Evolutionary conservation across 1,140 invertebrate genomes (phyloP).

Genomic region (Hyphantria cunea): DNA sequence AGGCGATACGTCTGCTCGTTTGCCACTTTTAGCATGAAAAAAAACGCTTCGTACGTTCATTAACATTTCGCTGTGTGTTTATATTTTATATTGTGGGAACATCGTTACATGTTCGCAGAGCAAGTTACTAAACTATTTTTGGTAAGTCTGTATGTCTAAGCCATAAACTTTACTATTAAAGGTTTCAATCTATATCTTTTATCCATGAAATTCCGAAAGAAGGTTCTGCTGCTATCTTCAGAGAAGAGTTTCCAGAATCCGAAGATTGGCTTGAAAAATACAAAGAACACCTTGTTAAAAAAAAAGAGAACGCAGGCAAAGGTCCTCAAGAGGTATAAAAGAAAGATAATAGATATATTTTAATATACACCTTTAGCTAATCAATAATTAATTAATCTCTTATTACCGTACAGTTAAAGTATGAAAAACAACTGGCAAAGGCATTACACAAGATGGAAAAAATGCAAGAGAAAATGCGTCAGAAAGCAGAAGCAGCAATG

Average conservation of each 20-base stretch:
- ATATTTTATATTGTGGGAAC: too few species aligned
- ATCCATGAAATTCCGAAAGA: conserved; percentile 60
- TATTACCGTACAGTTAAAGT: conserved; percentile 38
- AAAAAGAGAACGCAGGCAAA: conserved; percentile 56
- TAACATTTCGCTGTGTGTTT: too few species aligned
- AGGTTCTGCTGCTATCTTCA: conserved; percentile 46
- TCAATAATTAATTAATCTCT: too few species aligned
- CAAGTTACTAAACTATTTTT: not conserved
- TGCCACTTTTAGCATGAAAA: too few species aligned
- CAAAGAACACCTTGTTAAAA: conserved; percentile 42
- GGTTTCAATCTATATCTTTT: conserved; percentile 51
- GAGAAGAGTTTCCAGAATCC: conserved; percentile 52
- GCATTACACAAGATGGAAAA: conserved; percentile 43
- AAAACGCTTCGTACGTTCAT: too few species aligned
- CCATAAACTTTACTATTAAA: too few species aligned
- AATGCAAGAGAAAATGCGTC: conserved; percentile 45
- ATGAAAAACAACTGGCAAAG: conserved; percentile 48
- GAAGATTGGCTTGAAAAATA: conserved; percentile 55
- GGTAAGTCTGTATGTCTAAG: too few species aligned
- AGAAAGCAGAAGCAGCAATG: conserved; percentile 49
- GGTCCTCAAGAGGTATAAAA: conserved; percentile 44
- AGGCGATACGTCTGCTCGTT: too few species aligned
- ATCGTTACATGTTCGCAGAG: too few species aligned
- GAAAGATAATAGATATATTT: not conserved
- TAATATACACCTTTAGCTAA: too few species aligned